These are phyloP conservation scores for Acrossocheilus wenchowensis DNA, from an alignment of 2,797 vertebrate species.

Conservation along the genomic window DNA sequence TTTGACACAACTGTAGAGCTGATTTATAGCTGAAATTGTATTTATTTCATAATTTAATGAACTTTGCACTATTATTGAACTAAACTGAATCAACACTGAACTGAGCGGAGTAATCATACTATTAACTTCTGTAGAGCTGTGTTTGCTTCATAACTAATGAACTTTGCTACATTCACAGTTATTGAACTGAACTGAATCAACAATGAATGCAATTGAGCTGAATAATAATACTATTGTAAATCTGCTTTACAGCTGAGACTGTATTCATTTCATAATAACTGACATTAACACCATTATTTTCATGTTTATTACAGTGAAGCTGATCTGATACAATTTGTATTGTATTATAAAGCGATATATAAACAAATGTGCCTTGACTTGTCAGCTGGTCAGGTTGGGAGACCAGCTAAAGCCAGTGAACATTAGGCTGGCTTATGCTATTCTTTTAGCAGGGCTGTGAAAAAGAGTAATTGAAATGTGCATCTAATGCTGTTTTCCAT, in stretches of 20 bases:
- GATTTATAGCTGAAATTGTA: neutral
- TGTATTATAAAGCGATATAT: neutral
- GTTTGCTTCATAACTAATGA: neutral
- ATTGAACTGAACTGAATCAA: neutral
- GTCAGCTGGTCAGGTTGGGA: neutral
- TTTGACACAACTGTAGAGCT: neutral
- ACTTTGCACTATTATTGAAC: neutral
- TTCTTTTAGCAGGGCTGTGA: conserved; percentile 1
- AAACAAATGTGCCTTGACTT: neutral
- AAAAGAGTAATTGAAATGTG: conserved; percentile 15
- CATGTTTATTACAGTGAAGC: neutral
- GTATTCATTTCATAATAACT: too few relatives aligned
- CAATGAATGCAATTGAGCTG: neutral
- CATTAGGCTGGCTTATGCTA: neutral
- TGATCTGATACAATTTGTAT: neutral
- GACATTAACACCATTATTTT: neutral
- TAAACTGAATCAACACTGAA: neutral
- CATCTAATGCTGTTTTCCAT: conserved; percentile 6
- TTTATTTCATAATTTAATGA: neutral
- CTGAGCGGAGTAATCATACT: neutral
- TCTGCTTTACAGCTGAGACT: neutral
- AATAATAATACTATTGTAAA: neutral
- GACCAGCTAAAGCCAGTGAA: neutral
- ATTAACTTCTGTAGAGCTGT: neutral
- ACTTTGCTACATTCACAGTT: neutral